phyloP scores from a whole-genome alignment of 2,797 vertebrate genomes.

The Pyrocephalus nanus region DNA sequence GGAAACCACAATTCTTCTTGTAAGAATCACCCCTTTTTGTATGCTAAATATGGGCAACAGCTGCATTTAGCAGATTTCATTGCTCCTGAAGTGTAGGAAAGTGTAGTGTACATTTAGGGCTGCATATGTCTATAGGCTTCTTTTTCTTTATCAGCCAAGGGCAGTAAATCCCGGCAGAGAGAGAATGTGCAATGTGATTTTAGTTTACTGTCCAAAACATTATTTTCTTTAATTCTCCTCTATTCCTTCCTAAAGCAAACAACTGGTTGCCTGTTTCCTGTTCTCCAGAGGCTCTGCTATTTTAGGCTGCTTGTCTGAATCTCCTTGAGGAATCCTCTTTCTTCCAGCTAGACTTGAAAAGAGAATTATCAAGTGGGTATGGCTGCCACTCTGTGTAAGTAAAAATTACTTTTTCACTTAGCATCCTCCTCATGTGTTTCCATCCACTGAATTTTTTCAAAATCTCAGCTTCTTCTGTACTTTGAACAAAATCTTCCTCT shows the following conservation, averaged over 20 bases:
- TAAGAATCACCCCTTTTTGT: neutral
- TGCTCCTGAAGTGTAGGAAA: neutral
- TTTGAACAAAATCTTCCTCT: neutral
- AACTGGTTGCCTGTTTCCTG: neutral
- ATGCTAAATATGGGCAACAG: neutral
- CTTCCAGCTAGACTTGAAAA: constrained; percentile 27
- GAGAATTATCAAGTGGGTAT: neutral
- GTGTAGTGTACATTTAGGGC: neutral
- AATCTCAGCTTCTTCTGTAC: neutral
- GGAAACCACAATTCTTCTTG: neutral
- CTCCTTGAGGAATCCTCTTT: constrained; percentile 17
- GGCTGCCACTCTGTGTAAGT: neutral
- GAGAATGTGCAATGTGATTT: neutral
- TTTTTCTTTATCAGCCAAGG: neutral
- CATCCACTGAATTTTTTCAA: neutral
- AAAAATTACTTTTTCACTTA: neutral
- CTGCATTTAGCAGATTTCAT: neutral
- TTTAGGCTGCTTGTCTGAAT: neutral
- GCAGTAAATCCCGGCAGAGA: neutral
- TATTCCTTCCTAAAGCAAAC: neutral
- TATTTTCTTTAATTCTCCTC: constrained; percentile 13
- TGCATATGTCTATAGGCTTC: neutral
- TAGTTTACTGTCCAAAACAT: neutral
- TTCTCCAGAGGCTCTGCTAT: neutral
- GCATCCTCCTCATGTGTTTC: neutral